A percentile compares a stretch with the other conserved stretches of the same genome.
Conservation (phyloP, 2,113 vertebrate species). For the Perca fluviatilis region DNA sequence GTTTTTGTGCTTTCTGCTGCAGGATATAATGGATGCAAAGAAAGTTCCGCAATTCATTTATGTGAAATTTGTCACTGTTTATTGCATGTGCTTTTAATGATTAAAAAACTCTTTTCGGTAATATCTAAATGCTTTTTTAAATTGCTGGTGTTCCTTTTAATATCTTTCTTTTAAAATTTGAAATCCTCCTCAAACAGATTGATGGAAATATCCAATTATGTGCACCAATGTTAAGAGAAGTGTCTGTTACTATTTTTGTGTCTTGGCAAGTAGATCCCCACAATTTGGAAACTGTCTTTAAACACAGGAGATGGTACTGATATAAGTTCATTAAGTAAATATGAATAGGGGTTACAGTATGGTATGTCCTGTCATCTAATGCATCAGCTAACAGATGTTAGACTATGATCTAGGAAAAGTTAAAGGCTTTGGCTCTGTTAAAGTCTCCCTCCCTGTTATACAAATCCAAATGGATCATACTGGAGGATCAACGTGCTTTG, state of each 20-base stretch:
- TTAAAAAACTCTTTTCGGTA: no score
- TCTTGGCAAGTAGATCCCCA: neutral
- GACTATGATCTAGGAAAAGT: neutral
- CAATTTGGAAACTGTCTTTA: neutral
- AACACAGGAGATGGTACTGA: neutral
- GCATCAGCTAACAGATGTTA: neutral
- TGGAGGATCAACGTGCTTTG: slow-evolving; percentile 31
- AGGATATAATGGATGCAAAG: neutral
- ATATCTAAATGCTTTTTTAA: no score
- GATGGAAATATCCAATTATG: neutral
- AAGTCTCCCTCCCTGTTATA: slow-evolving; percentile 12
- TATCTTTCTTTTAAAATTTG: neutral
- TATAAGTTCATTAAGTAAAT: neutral
- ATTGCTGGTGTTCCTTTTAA: neutral
- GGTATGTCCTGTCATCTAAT: neutral
- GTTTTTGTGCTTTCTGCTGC: neutral
- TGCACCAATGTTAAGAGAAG: neutral
- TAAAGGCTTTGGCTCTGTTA: slow-evolving; percentile 1
- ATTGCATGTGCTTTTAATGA: no score
- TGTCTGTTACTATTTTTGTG: neutral
- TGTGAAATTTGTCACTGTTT: neutral
- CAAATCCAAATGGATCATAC: slow-evolving; percentile 11
- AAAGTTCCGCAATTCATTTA: neutral
- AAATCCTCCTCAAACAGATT: neutral
- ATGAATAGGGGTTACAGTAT: slow-evolving; percentile 7